Conservation (phyloP, 2,888 invertebrate species). For the Eupithecia insigniata region DNA sequence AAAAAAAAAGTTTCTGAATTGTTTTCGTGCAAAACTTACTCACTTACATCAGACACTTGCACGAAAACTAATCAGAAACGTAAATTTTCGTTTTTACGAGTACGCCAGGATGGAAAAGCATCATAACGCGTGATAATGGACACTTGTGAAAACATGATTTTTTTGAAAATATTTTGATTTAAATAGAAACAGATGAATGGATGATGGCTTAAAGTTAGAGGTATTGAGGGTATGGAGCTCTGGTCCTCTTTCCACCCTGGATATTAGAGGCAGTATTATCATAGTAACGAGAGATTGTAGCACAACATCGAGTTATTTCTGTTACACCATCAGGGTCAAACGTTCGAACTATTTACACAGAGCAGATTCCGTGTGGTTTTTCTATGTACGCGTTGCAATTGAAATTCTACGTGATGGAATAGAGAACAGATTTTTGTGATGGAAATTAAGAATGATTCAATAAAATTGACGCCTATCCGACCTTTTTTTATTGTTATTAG, state of each 20-base stretch:
- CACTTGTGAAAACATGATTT: neutral
- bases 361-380: slow-evolving; percentile 47
- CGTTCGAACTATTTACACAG: slow-evolving; percentile 59
- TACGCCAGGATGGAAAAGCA: neutral
- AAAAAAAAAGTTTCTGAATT: neutral
- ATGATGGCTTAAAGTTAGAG: neutral
- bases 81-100: no score
- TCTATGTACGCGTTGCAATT: slow-evolving; percentile 36
- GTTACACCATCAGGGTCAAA: slow-evolving; percentile 76
- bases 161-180: neutral
- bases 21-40: no score
- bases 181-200: neutral
- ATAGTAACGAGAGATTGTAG: slow-evolving; percentile 64
- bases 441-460: neutral
- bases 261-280: slow-evolving; percentile 53
- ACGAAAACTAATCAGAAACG: no score
- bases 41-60: no score
- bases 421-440: neutral
- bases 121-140: neutral
- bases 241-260: neutral
- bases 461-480: no score
- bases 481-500: no score
- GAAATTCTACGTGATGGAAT: slow-evolving; percentile 40
- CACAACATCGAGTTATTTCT: slow-evolving; percentile 72
- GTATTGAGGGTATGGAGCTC: neutral